These are phyloP conservation scores for Cabera pusaria DNA, from an alignment of 2,888 invertebrate genomes.

Conservation along the genomic window DNA sequence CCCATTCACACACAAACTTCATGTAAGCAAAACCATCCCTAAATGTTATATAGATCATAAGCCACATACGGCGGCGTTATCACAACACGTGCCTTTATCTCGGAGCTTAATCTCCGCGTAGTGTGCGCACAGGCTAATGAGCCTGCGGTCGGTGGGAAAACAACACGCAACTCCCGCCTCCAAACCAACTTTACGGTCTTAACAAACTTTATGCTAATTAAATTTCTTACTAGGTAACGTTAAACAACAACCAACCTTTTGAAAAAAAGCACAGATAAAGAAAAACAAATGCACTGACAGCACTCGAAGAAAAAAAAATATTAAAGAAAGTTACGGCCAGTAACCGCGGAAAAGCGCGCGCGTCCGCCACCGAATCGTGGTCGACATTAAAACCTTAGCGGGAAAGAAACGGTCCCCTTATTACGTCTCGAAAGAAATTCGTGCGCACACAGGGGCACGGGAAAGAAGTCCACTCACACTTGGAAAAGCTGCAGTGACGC, in stretches of 20 bases:
- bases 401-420: conserved; percentile 83
- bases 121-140: conserved; percentile 78
- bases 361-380: conserved; percentile 81
- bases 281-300: conserved; percentile 20
- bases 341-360: conserved; percentile 78
- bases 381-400: conserved; percentile 83
- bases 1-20: no score
- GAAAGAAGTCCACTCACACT: conserved; percentile 80
- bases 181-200: conserved; percentile 55
- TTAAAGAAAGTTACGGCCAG: conserved; percentile 59
- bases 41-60: conserved; percentile 52
- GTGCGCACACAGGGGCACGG: conserved; percentile 71
- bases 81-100: conserved; percentile 67
- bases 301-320: conserved; percentile 32
- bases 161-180: conserved; percentile 53
- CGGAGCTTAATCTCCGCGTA: conserved; percentile 69
- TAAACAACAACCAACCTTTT: conserved; percentile 23
- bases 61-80: conserved; percentile 53
- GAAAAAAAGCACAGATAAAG: conserved; percentile 18
- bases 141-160: conserved; percentile 74
- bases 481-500: conserved; percentile 47
- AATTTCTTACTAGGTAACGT: conserved; percentile 41
- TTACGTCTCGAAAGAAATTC: conserved; percentile 83
- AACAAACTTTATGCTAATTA: conserved; percentile 68
- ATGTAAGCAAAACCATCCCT: conserved; percentile 2